Base-by-base conservation (phyloP, 2,888 invertebrate species). In the Ophion costatus region DNA sequence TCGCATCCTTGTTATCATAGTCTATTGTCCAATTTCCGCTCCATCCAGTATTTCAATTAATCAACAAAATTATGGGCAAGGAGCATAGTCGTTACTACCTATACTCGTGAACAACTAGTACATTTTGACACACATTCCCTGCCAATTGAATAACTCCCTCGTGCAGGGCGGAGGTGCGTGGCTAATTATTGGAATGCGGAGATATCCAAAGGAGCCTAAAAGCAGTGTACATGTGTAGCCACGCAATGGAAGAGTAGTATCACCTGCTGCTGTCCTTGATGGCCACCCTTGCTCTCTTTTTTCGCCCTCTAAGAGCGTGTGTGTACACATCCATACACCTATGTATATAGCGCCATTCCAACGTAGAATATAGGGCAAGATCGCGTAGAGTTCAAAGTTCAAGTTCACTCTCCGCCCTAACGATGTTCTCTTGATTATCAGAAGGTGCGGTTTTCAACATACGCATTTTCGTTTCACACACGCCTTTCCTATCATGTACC, bases 401-500 rank as follows among this genome's bases (percentile, higher is more conserved):
- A 85, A 82, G 84, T 82, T 85, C 84, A 76, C 63, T 74, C 67
- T 66, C 42, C 51, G 51, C 70, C 64, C 82, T 71, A 79, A 75
- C 70, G 84, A 82, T 73, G 78, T 85, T 82, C 24, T 67, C 76
- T 57, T 57, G 71, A 56, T 79, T 75, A 33, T 38, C 66, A 14
- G 83, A 79, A 83, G 83, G 83, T 75, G 80, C 73, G 74, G 79
- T 82, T 79, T 76, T 71, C 57, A 64, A 80, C 80, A 67, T 76
- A 80, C 83, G 80, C 83, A 80, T 83, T 83, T 80, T 76, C 80
- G 66, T 66, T 80, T 80, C 63, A 20, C 70, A 61, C 69, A 67
- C 71, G 51, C 77, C 38, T 76, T 71, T 45, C 24, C 51, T 33
- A 70, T 42, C 59, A 9, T 9, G 59, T n/a, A 11, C 24, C 66